These are phyloP conservation scores for Amblyopsis rosae DNA, from an alignment of 2,113 vertebrate genomes.

Conservation along the genomic window DNA sequence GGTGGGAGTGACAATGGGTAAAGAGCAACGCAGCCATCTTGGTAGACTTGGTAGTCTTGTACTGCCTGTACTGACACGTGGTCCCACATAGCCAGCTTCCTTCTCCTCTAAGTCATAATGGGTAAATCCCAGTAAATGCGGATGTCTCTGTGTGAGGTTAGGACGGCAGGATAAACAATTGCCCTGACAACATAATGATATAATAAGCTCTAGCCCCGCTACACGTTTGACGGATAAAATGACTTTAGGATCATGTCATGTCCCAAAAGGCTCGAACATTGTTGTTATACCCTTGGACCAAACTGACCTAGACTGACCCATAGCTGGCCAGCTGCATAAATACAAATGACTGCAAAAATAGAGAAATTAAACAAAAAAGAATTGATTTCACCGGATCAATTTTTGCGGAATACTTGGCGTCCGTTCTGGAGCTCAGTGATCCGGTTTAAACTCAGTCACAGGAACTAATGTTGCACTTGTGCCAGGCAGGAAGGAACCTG, in stretches of 20 bases:
- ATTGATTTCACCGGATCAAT: slow-evolving; percentile 19
- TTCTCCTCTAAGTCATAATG: slow-evolving; percentile 39
- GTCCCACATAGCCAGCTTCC: slow-evolving; percentile 28
- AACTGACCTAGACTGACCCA: slow-evolving; percentile 45
- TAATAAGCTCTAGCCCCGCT: slow-evolving; percentile 51
- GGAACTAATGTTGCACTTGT: slow-evolving; percentile 14
- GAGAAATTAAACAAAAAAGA: slow-evolving; percentile 34
- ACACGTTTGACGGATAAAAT: slow-evolving; percentile 58
- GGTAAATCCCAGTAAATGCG: slow-evolving; percentile 25
- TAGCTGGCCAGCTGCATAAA: slow-evolving; percentile 49
- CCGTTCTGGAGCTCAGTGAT: neutral
- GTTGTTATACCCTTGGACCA: slow-evolving; percentile 54
- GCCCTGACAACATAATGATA: slow-evolving; percentile 67
- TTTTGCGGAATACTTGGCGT: slow-evolving; percentile 21
- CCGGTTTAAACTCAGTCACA: slow-evolving; percentile 3
- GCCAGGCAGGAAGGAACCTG: neutral
- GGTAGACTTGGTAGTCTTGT: slow-evolving; percentile 40
- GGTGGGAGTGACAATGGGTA: slow-evolving; percentile 26
- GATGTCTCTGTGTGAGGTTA: slow-evolving; percentile 36
- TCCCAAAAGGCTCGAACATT: slow-evolving; percentile 43
- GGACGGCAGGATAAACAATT: slow-evolving; percentile 63
- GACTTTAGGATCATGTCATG: slow-evolving; percentile 46
- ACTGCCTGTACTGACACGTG: slow-evolving; percentile 31
- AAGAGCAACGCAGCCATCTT: slow-evolving; percentile 43
- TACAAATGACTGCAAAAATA: slow-evolving; percentile 33